A percentile compares a stretch with the other conserved stretches of the same genome.
Evolutionary conservation across 2,113 vertebrate species (phyloP).

Genomic region (Struthio camelus): DNA sequence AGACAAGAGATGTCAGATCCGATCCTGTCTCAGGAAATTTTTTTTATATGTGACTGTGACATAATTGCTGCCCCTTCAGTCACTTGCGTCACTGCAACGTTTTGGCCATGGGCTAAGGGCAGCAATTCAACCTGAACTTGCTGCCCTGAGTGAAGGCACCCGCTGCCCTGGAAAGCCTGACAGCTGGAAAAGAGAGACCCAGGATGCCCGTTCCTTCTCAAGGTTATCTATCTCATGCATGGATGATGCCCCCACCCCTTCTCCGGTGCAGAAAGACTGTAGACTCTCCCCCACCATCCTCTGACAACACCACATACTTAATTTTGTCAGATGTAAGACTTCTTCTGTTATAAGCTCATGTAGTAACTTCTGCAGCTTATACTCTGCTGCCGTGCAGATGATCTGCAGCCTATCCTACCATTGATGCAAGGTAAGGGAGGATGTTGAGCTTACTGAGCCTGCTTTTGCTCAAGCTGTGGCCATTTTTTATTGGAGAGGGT

Average conservation of each 20-base stretch:
- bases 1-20: not conserved
- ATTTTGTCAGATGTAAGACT: not conserved
- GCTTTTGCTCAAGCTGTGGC: not conserved
- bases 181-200: not conserved
- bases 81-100: not conserved
- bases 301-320: fast-evolving
- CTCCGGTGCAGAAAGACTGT: not conserved
- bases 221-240: not conserved
- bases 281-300: not conserved
- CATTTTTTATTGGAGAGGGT: not conserved
- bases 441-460: not conserved
- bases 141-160: not conserved
- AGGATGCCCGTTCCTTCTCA: fast-evolving
- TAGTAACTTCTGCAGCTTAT: not conserved
- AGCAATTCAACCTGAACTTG: not conserved
- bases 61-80: not conserved
- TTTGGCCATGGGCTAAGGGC: not conserved
- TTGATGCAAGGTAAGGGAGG: not conserved
- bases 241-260: not conserved
- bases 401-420: not conserved
- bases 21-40: not conserved
- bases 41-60: not conserved
- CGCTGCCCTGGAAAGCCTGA: fast-evolving
- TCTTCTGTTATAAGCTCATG: no score
- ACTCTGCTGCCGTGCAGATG: fast-evolving